phyloP scores from a whole-genome alignment of 2,888 invertebrate genomes.

The Tetropium fuscum region DNA sequence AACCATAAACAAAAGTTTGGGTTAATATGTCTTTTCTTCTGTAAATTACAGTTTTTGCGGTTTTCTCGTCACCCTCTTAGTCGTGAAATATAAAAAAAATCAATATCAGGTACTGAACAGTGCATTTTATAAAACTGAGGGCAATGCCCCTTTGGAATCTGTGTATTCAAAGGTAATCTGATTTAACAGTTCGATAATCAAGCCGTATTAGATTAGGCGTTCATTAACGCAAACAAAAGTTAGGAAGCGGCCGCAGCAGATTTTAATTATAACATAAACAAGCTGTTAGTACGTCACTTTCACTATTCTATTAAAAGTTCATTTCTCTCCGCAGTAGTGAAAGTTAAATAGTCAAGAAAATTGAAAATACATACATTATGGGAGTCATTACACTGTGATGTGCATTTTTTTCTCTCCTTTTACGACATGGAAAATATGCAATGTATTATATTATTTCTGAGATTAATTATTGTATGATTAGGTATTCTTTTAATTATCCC shows the following conservation, averaged over 20 bases:
- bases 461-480: too few species aligned
- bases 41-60: too few species aligned
- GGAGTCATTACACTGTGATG: conserved; percentile 12
- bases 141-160: too few species aligned
- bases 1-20: too few species aligned
- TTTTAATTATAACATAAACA: conserved; percentile 37
- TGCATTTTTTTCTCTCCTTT: conserved; percentile 14
- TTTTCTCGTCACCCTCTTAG: too few species aligned
- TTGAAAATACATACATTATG: conserved; percentile 22
- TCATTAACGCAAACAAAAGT: conserved; percentile 13
- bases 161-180: not conserved
- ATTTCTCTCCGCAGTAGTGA: conserved; percentile 41
- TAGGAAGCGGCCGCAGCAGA: conserved; percentile 37
- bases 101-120: too few species aligned
- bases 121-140: too few species aligned
- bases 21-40: too few species aligned
- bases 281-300: conserved; percentile 51
- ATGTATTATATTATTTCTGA: too few species aligned
- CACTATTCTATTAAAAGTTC: conserved; percentile 51
- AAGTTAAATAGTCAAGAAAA: conserved; percentile 26
- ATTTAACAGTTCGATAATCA: conserved; percentile 8
- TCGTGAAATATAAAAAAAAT: too few species aligned
- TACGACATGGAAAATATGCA: not conserved
- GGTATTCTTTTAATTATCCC: too few species aligned
- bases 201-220: conserved; percentile 1